These are phyloP conservation scores for Rhea americana DNA, from an alignment of 2,113 vertebrate species.

Conservation along the genomic window DNA sequence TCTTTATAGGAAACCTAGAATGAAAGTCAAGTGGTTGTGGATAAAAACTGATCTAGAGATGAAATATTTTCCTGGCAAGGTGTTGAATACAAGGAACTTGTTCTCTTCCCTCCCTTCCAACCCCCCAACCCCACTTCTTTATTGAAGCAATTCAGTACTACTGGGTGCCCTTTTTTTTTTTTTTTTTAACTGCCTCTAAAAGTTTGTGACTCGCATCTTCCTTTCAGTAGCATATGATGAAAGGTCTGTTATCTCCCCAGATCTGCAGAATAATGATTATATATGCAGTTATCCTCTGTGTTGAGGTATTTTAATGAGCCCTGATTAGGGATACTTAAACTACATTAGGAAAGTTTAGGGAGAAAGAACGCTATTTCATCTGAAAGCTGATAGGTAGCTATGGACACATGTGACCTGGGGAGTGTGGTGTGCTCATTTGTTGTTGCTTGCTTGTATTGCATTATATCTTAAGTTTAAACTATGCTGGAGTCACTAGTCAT, in stretches of 20 bases:
- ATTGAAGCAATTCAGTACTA: neutral
- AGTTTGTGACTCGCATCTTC: neutral
- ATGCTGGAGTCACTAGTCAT: neutral
- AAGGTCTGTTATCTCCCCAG: neutral
- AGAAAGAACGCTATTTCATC: neutral
- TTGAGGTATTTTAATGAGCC: neutral
- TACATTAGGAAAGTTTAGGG: neutral
- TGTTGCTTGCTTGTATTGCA: neutral
- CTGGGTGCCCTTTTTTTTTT: neutral
- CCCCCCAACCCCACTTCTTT: neutral
- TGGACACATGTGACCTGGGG: neutral
- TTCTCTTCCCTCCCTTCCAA: no score
- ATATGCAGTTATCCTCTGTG: neutral
- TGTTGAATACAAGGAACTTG: neutral
- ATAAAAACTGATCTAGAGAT: neutral
- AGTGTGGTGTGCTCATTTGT: neutral
- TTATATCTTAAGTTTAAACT: neutral
- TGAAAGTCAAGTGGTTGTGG: neutral
- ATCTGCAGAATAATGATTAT: neutral
- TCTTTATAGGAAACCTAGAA: neutral
- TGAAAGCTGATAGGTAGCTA: neutral
- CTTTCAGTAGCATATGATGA: neutral
- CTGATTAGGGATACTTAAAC: neutral
- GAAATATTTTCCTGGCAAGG: neutral
- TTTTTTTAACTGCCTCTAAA: neutral